These are phyloP conservation scores for Oryzias sinensis DNA, from an alignment of 2,797 vertebrate species.

Conservation along the genomic window DNA sequence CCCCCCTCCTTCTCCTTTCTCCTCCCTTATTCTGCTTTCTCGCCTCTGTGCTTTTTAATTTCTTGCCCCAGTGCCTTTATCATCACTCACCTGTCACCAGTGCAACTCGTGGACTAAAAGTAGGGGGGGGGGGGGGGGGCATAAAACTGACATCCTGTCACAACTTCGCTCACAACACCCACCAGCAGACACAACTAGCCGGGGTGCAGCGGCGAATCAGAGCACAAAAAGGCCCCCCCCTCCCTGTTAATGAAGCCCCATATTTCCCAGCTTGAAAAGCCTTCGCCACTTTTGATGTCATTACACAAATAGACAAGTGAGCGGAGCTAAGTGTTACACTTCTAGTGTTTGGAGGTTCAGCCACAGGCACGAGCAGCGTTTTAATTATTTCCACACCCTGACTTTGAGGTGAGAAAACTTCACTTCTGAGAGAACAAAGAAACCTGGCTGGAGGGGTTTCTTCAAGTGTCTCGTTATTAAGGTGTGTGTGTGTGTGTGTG, in stretches of 20 bases:
- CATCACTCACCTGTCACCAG: conserved; percentile 75
- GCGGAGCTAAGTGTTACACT: conserved; percentile 6
- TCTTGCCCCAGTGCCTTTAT: conserved; percentile 75
- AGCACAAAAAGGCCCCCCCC: conserved; percentile 12
- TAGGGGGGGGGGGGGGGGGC: conserved; percentile 4
- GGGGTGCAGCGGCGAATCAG: conserved; percentile 29
- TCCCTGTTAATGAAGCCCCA: conserved; percentile 16
- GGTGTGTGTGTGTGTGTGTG: not conserved
- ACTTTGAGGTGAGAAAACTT: conserved; percentile 4
- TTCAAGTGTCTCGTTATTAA: conserved; percentile 3
- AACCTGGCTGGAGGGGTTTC: not conserved
- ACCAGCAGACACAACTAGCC: conserved; percentile 29
- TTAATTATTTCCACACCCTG: conserved; percentile 16
- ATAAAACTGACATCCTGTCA: conserved; percentile 45
- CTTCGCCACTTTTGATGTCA: conserved; percentile 27
- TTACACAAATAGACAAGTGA: conserved; percentile 1
- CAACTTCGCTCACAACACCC: conserved; percentile 51
- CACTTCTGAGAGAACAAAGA: conserved; percentile 12
- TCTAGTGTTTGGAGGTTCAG: not conserved
- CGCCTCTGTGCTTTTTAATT: conserved; percentile 75
- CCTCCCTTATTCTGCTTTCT: conserved; percentile 40
- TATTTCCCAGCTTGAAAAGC: not conserved
- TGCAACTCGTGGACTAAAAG: conserved; percentile 43
- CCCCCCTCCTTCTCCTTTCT: conserved; percentile 32
- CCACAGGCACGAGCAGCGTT: not conserved